Conservation (phyloP, 2,888 invertebrate genomes). For the Thelaira solivaga region DNA sequence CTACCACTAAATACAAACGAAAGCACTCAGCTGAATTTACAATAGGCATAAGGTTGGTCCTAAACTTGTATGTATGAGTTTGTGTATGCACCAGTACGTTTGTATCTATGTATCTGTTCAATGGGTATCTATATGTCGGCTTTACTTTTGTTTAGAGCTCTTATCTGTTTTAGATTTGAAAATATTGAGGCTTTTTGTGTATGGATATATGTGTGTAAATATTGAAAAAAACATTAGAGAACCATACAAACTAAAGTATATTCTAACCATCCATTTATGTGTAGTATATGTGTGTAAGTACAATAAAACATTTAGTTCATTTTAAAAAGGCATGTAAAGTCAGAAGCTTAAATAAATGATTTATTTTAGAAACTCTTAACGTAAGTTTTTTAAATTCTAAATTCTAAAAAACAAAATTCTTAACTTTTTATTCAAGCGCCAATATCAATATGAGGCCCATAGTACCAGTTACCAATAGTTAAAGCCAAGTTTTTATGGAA, state of each 20-base stretch:
- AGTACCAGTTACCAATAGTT: too few relatives aligned
- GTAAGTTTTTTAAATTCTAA: too few relatives aligned
- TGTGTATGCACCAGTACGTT: too few relatives aligned
- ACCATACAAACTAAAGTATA: slow-evolving; percentile 43
- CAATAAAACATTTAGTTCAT: slow-evolving; percentile 34
- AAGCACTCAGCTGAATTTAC: slow-evolving; percentile 74
- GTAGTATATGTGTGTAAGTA: too few relatives aligned
- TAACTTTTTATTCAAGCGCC: too few relatives aligned
- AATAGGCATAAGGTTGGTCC: slow-evolving; percentile 43
- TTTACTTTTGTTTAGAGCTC: slow-evolving; percentile 24
- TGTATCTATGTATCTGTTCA: neutral
- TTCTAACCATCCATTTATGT: too few relatives aligned
- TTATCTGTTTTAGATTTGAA: slow-evolving; percentile 26
- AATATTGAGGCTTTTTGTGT: slow-evolving; percentile 14
- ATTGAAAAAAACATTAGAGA: neutral
- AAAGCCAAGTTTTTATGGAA: too few relatives aligned
- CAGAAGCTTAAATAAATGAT: neutral
- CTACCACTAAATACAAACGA: slow-evolving; percentile 76
- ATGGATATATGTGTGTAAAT: neutral
- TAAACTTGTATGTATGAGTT: too few relatives aligned
- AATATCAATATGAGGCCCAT: too few relatives aligned
- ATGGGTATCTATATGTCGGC: neutral
- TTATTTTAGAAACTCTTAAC: neutral
- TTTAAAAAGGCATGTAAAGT: neutral
- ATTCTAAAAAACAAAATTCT: too few relatives aligned